Conservation (phyloP, 2,113 vertebrate genomes). For the Hoplias malabaricus region DNA sequence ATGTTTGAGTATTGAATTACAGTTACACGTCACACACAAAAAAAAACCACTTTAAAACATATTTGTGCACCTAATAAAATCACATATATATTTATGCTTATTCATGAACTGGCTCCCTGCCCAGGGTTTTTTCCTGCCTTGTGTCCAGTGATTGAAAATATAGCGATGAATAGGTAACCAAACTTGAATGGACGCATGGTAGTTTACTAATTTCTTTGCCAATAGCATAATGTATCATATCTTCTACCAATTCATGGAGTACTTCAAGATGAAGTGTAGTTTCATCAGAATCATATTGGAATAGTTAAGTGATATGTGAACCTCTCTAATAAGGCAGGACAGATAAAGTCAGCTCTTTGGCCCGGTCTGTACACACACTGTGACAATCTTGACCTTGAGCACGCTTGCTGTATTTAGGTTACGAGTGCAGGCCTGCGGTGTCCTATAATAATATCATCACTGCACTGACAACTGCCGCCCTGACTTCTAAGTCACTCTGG, state of each 20-base stretch:
- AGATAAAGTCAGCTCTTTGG: not conserved
- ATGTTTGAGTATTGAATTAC: too few relatives aligned
- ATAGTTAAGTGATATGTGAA: not conserved
- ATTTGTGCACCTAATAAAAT: too few relatives aligned
- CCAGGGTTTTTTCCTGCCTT: too few relatives aligned
- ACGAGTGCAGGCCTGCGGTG: not conserved
- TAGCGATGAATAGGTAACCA: too few relatives aligned
- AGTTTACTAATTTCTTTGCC: too few relatives aligned
- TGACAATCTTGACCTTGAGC: not conserved
- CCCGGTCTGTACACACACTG: not conserved
- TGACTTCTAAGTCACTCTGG: not conserved
- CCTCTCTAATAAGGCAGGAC: not conserved
- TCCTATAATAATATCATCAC: not conserved
- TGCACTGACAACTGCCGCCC: not conserved
- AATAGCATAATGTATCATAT: too few relatives aligned
- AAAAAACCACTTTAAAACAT: too few relatives aligned
- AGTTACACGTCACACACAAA: too few relatives aligned
- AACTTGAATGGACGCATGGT: too few relatives aligned
- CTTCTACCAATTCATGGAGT: not conserved
- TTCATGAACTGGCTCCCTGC: too few relatives aligned
- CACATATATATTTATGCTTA: too few relatives aligned
- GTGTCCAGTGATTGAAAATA: too few relatives aligned
- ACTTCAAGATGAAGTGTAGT: not conserved
- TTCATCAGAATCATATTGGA: not conserved
- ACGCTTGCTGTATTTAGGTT: not conserved